Base-by-base conservation (phyloP, 2,113 vertebrate species). In the Carlito syrichta region DNA sequence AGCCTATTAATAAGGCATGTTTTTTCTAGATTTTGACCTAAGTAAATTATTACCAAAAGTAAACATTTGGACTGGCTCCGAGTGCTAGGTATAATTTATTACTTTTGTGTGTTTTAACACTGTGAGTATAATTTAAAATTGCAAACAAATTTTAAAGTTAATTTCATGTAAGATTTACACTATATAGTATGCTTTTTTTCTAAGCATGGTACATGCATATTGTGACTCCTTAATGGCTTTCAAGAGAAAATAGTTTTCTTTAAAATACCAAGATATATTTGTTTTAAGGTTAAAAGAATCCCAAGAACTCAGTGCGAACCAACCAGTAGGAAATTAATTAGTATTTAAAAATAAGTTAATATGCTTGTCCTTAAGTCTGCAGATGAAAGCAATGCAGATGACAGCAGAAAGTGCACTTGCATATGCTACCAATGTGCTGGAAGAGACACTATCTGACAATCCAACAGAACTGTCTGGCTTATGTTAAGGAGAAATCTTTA, bases 391-490 rank as follows among this genome's bases (percentile, higher is more conserved):
- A 73, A 45, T 23, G 16, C 38, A 73, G 43, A 73, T 43, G 58
- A 89, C 78, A 97, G 95, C 60, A 93, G 84, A 86, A 76, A 96
- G 78, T 71, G 40, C 89, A 97, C 74, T 60, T 82, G 81, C 0
- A 2, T 96, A 85, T 86, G 71, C 89, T 71, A 97, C 95, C 95
- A 95, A 52, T 95, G 79, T 91, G 89, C 38, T 35, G 12, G 85
- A 92, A 93, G 90, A 94, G 96, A 45, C 14, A 56, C 54, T 81
- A 43, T 81, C 73, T 89, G 88, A 94, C 96, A 97, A 92, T 97
- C 90, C 94, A 97, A 95, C 71, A 76, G 97, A 95, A 92, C 38
- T 27, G 16, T 68, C 38, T 60, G 50, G 82, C 96, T 96, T 77
- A 38, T 96, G 92, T 89, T 92, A 87, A 92, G 97, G 79, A 43